Evolutionary conservation across 1,140 invertebrate genomes (phyloP).

Genomic region (Pectinophora gossypiella): DNA sequence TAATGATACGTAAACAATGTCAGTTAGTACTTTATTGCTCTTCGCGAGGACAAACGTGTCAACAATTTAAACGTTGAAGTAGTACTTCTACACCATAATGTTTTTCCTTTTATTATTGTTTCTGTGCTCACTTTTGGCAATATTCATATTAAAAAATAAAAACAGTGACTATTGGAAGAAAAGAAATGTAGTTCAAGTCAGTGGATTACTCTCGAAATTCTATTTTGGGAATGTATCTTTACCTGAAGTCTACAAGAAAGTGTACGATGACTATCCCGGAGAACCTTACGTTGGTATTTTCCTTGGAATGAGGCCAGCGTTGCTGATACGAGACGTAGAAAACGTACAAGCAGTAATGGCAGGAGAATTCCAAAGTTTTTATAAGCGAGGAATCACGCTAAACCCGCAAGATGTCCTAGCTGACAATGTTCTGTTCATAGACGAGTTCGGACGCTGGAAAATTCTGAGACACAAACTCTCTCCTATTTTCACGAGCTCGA

Average conservation of each 20-base stretch:
- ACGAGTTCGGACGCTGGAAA: slow-evolving; percentile 58
- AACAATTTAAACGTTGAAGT: too few species aligned
- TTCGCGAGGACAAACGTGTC: too few species aligned
- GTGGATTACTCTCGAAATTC: slow-evolving; percentile 26
- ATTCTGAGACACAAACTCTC: slow-evolving; percentile 47
- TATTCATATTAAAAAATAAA: not conserved
- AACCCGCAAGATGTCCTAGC: slow-evolving; percentile 51
- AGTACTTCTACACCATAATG: not conserved
- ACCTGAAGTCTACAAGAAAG: slow-evolving; percentile 26
- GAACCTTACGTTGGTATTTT: slow-evolving; percentile 27
- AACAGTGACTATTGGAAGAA: slow-evolving; percentile 36
- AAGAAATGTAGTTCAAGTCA: slow-evolving; percentile 24
- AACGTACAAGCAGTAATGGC: slow-evolving; percentile 73
- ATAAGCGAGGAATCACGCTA: slow-evolving; percentile 35
- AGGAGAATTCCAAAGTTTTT: slow-evolving; percentile 69
- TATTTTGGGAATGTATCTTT: slow-evolving; percentile 22
- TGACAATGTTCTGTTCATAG: slow-evolving; percentile 52
- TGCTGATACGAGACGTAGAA: slow-evolving; percentile 57
- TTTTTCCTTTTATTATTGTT: not conserved
- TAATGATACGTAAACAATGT: too few species aligned
- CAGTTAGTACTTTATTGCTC: too few species aligned
- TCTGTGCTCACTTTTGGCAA: not conserved
- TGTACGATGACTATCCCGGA: slow-evolving; percentile 27
- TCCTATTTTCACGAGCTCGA: slow-evolving; percentile 50
- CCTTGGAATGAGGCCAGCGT: slow-evolving; percentile 17